Base-by-base conservation (phyloP, 92 coral and sea anemone genomes). In the Pocillopora meandrina region DNA sequence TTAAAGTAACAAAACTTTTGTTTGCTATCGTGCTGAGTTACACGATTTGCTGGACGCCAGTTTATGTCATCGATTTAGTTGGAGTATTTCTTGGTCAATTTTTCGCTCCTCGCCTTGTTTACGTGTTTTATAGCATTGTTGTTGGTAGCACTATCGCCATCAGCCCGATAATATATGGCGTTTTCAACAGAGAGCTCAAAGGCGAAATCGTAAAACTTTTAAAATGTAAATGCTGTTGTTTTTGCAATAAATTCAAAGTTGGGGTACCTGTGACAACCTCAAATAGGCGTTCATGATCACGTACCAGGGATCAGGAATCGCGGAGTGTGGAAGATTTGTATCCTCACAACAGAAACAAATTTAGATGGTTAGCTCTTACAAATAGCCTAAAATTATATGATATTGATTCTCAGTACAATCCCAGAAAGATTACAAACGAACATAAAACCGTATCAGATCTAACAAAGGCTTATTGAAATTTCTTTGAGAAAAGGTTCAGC, bases 1-100 rank as follows among this genome's bases (percentile, higher is more conserved):
- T 88, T 19, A 88, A 77, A 66, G 74, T 88, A 21, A 84, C 91
- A 12, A 88, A 88, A 74, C 72, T 80, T 9, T 20, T 88, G 31
- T 85, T 88, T 57, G 61, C 82, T 20, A 84, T 84, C 34, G 83
- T 88, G 34, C 20, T 83, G 33, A 81, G 80, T 4, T 88, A 77
- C 62, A 49, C 91, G n/a, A 14, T 88, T 61, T 88, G 75, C 34
- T 84, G 88, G 88, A 12, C 63, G 18, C 88, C 88, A 57, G 66
- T 84, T 76, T 57, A 63, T 33, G 77, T 76, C 79, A 76, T 84
- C 19, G 83, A 84, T 60, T 8, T 76, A 0, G 36, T 84, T 0
- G 88, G 88, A 23, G 18, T 84, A 5, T 16, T 58, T 17, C 42
- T 34, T 36, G 88, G 88, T 23, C 88, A 47, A 60, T 84, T n/a